These are phyloP conservation scores for Colostygia pectinataria DNA, from an alignment of 2,888 invertebrate species.

Conservation along the genomic window DNA sequence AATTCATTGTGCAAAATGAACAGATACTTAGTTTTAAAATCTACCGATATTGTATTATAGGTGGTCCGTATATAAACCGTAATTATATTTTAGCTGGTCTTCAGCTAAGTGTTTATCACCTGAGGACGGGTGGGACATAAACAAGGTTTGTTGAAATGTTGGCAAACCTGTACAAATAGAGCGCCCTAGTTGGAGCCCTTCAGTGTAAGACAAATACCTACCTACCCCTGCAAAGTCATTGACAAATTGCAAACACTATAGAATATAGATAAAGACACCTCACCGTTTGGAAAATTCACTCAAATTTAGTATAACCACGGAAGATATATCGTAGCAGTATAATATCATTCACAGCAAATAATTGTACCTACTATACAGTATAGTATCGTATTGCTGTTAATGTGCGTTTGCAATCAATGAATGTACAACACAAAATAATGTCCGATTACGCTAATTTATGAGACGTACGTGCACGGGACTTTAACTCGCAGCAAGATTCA, in stretches of 20 bases:
- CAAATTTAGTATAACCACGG: no score
- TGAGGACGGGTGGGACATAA: slow-evolving; percentile 54
- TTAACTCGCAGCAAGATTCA: no score
- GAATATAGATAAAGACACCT: neutral
- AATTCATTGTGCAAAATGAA: neutral
- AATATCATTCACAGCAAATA: no score
- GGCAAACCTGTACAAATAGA: slow-evolving; percentile 58
- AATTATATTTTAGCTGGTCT: slow-evolving; percentile 31
- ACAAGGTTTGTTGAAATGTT: slow-evolving; percentile 56
- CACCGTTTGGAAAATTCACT: neutral
- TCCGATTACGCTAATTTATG: no score
- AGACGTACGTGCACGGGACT: no score
- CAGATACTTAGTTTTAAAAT: slow-evolving; percentile 24
- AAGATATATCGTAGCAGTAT: no score
- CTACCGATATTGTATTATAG: slow-evolving; percentile 36
- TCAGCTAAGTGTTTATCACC: slow-evolving; percentile 43
- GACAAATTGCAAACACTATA: slow-evolving; percentile 37
- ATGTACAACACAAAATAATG: no score
- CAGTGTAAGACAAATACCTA: slow-evolving; percentile 35
- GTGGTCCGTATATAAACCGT: slow-evolving; percentile 36
- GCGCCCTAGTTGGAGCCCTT: slow-evolving; percentile 35
- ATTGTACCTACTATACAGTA: no score
- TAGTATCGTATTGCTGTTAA: no score
- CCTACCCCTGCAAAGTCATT: slow-evolving; percentile 33
- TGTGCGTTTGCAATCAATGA: no score